These are phyloP conservation scores for Adelges cooleyi DNA, from an alignment of 1,140 invertebrate species.

Conservation along the genomic window DNA sequence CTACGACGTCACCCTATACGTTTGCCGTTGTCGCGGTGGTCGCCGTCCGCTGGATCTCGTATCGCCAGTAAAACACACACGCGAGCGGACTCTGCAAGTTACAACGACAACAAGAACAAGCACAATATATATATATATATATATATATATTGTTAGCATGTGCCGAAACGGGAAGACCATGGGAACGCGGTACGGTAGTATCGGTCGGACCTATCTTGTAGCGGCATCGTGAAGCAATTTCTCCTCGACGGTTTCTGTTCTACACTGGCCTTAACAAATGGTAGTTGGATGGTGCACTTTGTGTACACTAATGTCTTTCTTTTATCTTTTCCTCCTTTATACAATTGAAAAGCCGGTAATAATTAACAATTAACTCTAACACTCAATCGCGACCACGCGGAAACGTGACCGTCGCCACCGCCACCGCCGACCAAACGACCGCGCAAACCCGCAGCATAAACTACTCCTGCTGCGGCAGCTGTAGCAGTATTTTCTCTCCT, in stretches of 20 bases:
- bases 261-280: constrained; percentile 22
- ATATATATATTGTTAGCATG: not conserved
- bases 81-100: too few species aligned
- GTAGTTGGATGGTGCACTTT: not conserved
- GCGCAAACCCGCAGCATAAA: too few species aligned
- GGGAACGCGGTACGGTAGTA: not conserved
- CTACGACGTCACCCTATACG: too few species aligned
- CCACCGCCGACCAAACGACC: too few species aligned
- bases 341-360: not conserved
- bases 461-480: too few species aligned
- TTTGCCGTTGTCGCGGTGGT: too few species aligned
- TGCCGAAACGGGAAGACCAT: not conserved
- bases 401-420: constrained; percentile 13
- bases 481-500: too few species aligned
- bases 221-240: not conserved
- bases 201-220: not conserved
- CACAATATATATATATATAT: not conserved
- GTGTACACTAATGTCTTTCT: constrained; percentile 11
- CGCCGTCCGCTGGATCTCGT: too few species aligned
- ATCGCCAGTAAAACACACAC: too few species aligned
- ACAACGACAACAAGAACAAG: not conserved
- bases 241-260: not conserved
- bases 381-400: constrained; percentile 19
- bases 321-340: not conserved
- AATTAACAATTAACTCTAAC: constrained; percentile 27